Conservation (phyloP, 2,113 vertebrate genomes). For the Suncus etruscus region DNA sequence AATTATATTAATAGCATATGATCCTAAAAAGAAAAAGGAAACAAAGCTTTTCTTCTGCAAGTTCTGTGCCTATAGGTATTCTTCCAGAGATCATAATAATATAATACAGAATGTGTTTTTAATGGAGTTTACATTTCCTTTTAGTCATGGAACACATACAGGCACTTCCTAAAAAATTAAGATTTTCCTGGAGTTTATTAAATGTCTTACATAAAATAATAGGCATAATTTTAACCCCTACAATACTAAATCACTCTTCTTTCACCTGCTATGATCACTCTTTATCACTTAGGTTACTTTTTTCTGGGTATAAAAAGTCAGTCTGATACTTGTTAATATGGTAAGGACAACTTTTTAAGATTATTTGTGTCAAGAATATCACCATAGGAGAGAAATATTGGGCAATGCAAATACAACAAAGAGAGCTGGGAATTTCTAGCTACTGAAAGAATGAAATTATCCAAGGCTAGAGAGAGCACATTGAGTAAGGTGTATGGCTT, state of each 20-base stretch:
- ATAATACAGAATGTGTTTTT: neutral
- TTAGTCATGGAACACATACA: neutral
- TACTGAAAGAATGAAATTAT: no score
- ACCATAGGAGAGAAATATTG: neutral
- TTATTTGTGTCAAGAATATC: neutral
- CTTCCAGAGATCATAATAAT: neutral
- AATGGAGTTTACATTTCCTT: neutral
- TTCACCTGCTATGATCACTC: neutral
- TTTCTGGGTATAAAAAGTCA: neutral
- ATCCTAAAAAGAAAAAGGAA: neutral
- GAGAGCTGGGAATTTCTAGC: neutral
- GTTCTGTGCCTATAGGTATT: neutral
- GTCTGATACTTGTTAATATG: constrained; percentile 9
- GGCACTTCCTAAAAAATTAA: neutral
- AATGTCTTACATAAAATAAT: neutral
- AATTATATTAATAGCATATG: neutral
- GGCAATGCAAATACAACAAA: neutral
- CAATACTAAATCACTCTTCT: neutral
- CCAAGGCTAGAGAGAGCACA: neutral
- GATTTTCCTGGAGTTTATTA: neutral
- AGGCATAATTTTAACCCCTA: neutral
- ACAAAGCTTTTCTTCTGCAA: neutral
- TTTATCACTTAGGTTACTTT: neutral
- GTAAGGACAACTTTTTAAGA: neutral
- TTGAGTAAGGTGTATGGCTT: no score